These are phyloP conservation scores for Pachypeltis micranthus DNA, from an alignment of 1,140 invertebrate genomes.

Conservation along the genomic window DNA sequence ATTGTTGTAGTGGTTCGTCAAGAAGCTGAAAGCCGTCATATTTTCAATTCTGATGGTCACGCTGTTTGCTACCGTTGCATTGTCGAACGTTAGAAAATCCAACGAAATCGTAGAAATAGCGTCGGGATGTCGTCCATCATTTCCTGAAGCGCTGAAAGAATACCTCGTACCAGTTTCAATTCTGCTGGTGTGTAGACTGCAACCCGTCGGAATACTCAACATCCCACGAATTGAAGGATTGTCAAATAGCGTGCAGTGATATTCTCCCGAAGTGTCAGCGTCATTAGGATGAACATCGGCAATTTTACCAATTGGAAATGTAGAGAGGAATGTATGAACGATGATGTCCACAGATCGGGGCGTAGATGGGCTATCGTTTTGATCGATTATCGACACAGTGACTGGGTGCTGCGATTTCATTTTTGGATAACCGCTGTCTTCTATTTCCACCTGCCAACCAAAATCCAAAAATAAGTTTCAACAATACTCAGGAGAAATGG, in stretches of 20 bases:
- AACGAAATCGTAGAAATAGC: constrained; percentile 73
- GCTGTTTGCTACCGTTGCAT: constrained; percentile 69
- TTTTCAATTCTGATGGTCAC: constrained; percentile 61
- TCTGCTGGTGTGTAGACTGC: constrained; percentile 60
- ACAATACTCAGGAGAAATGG: too few relatives aligned
- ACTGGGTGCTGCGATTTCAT: constrained; percentile 67
- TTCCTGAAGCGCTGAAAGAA: constrained; percentile 67
- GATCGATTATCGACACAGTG: constrained; percentile 66
- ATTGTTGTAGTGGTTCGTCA: constrained; percentile 58
- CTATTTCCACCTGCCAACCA: constrained; percentile 72
- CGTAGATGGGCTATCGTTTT: constrained; percentile 83
- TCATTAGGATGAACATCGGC: constrained; percentile 86
- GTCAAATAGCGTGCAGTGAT: constrained; percentile 66
- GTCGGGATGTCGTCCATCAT: constrained; percentile 75
- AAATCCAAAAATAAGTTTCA: too few relatives aligned
- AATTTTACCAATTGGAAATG: constrained; percentile 60
- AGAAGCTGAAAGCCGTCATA: constrained; percentile 57
- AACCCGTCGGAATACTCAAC: constrained; percentile 59
- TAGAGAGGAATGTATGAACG: constrained; percentile 63
- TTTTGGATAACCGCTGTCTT: constrained; percentile 73
- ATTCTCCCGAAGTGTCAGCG: constrained; percentile 73
- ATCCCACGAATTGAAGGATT: constrained; percentile 43
- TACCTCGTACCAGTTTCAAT: constrained; percentile 51
- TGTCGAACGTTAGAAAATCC: constrained; percentile 67
- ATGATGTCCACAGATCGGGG: constrained; percentile 69